Conservation (phyloP, 2,888 invertebrate genomes). For the Falcaria lacertinaria region DNA sequence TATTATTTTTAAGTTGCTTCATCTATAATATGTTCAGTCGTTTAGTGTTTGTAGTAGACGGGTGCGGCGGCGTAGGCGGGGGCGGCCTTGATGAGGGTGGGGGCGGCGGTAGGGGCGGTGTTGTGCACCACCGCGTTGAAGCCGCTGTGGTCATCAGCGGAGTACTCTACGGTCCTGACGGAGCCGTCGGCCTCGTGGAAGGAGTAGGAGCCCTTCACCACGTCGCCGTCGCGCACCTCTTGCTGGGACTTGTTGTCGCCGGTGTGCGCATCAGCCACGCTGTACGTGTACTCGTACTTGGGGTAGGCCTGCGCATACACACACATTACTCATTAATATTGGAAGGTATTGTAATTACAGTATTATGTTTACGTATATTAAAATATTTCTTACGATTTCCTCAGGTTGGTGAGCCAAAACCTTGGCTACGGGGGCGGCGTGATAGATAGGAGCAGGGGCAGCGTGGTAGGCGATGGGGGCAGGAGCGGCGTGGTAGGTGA, state of each 20-base stretch:
- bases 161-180: slow-evolving; percentile 69
- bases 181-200: slow-evolving; percentile 74
- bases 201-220: slow-evolving; percentile 70
- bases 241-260: slow-evolving; percentile 74
- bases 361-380: neutral
- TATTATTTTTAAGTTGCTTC: neutral
- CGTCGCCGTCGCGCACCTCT: slow-evolving; percentile 68
- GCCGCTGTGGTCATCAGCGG: slow-evolving; percentile 68
- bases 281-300: slow-evolving; percentile 71
- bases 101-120: slow-evolving; percentile 40
- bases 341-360: neutral
- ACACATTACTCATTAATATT: neutral
- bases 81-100: slow-evolving; percentile 27
- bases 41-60: slow-evolving; percentile 17
- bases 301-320: slow-evolving; percentile 57
- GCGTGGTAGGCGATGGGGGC: slow-evolving; percentile 26
- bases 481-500: slow-evolving; percentile 18
- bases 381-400: slow-evolving; percentile 30
- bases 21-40: neutral
- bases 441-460: slow-evolving; percentile 23
- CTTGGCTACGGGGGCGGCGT: slow-evolving; percentile 27
- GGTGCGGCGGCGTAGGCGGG: slow-evolving; percentile 25
- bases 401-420: slow-evolving; percentile 30
- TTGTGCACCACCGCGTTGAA: slow-evolving; percentile 53
- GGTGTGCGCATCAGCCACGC: slow-evolving; percentile 71